These are phyloP conservation scores for Axis porcinus DNA, from an alignment of 2,113 vertebrate genomes.

Conservation along the genomic window DNA sequence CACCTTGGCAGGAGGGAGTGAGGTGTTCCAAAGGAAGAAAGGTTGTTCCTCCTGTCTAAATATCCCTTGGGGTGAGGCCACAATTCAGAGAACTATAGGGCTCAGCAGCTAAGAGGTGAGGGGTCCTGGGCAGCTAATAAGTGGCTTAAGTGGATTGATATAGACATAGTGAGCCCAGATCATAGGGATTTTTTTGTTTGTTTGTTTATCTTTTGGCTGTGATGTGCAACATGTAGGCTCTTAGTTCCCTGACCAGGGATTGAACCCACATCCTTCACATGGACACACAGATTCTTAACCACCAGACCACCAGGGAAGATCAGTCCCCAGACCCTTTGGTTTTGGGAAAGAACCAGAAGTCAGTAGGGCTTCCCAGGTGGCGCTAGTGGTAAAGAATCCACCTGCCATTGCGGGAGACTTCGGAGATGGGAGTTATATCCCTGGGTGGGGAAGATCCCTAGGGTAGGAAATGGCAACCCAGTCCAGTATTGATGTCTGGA, in stretches of 20 bases:
- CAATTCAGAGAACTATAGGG: not conserved
- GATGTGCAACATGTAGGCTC: not conserved
- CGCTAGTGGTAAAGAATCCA: not conserved
- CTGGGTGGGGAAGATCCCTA: not conserved
- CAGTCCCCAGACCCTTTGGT: not conserved
- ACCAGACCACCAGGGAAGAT: not conserved
- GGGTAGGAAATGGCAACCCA: not conserved
- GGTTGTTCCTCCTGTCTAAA: not conserved
- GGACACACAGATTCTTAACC: not conserved
- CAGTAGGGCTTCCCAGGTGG: not conserved
- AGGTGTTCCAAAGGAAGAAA: not conserved
- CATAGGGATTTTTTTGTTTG: not conserved
- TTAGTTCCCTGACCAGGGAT: not conserved
- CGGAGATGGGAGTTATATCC: not conserved
- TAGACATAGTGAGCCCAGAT: not conserved
- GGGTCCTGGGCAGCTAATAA: not conserved
- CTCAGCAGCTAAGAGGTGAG: not conserved
- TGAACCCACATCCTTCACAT: not conserved
- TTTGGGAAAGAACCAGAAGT: not conserved
- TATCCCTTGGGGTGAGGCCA: not conserved
- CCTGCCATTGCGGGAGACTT: not conserved
- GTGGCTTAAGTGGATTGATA: not conserved
- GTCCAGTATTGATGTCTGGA: not conserved
- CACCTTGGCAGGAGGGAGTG: rapidly evolving
- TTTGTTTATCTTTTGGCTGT: not conserved